phyloP scores from a whole-genome alignment of 2,888 invertebrate genomes.

The Brachypterus glaber region DNA sequence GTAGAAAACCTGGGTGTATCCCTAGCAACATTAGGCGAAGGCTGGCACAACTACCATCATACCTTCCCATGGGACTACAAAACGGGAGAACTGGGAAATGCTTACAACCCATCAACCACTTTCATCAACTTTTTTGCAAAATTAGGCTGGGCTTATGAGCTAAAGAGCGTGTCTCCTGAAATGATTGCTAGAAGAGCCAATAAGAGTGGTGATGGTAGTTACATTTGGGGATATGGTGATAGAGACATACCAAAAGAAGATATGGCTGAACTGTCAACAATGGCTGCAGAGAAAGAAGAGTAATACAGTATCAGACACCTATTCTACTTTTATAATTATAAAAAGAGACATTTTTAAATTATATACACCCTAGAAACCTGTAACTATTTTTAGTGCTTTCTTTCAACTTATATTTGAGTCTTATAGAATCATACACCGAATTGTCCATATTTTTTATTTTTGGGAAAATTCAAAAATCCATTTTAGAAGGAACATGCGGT shows the following conservation, averaged over 20 bases:
- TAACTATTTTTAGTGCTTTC: too few relatives aligned
- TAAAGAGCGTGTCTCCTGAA: slow-evolving; percentile 52
- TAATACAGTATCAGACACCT: too few relatives aligned
- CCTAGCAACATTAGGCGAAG: slow-evolving; percentile 68
- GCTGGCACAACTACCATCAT: slow-evolving; percentile 79
- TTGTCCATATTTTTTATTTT: too few relatives aligned
- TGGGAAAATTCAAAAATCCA: too few relatives aligned
- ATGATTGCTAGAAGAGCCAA: slow-evolving; percentile 50
- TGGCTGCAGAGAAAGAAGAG: slow-evolving; percentile 40
- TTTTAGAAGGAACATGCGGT: too few relatives aligned
- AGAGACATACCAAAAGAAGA: slow-evolving; percentile 48
- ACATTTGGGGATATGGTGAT: slow-evolving; percentile 59
- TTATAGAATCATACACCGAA: too few relatives aligned
- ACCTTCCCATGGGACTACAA: slow-evolving; percentile 55
- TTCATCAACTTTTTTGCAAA: slow-evolving; percentile 72
- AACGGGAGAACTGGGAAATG: slow-evolving; percentile 44
- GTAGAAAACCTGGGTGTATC: slow-evolving; percentile 65
- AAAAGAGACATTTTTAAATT: too few relatives aligned
- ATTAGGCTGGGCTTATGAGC: slow-evolving; percentile 75
- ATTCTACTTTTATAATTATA: too few relatives aligned
- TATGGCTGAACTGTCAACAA: slow-evolving; percentile 44
- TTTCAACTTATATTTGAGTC: too few relatives aligned
- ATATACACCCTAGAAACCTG: too few relatives aligned
- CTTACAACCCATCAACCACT: slow-evolving; percentile 61
- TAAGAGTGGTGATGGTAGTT: slow-evolving; percentile 52